These are phyloP conservation scores for Microctenopoma lineatum DNA, from an alignment of 2,797 vertebrate genomes.

Conservation along the genomic window DNA sequence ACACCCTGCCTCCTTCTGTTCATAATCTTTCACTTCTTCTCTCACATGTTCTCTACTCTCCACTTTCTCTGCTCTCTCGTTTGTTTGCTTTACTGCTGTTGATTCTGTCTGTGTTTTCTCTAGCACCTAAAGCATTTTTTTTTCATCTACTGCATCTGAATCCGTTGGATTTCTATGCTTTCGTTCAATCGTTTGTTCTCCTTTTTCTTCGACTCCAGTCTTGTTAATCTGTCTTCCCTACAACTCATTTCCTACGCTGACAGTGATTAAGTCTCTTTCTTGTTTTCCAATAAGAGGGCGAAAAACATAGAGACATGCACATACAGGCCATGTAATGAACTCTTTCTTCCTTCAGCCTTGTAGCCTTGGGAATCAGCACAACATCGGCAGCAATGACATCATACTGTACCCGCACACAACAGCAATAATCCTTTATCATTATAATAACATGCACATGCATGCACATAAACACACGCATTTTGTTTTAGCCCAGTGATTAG, in stretches of 20 bases:
- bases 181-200: constrained; percentile 3
- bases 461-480: constrained; percentile 23
- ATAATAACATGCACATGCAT: constrained; percentile 17
- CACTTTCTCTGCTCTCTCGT: neutral
- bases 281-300: constrained; percentile 15
- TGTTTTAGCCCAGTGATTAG: constrained; percentile 8
- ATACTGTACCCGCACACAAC: constrained; percentile 42
- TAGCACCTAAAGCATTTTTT: neutral
- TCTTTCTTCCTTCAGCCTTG: constrained; percentile 55
- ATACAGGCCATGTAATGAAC: constrained; percentile 66
- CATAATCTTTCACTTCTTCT: constrained; percentile 11
- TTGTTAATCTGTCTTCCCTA: constrained; percentile 31
- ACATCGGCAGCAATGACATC: constrained; percentile 56
- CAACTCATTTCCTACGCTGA: constrained; percentile 54
- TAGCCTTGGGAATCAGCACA: constrained; percentile 65
- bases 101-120: neutral
- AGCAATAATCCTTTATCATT: constrained; percentile 38
- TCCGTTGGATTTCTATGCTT: neutral
- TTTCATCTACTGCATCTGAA: too few relatives aligned
- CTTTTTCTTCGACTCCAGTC: neutral
- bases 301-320: constrained; percentile 59
- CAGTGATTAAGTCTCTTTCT: constrained; percentile 47
- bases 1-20: constrained; percentile 9
- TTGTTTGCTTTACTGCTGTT: neutral
- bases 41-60: neutral